Percentiles rank a stretch among this genome's conserved stretches.
Evolutionary conservation across 1,140 invertebrate species (phyloP).

Genomic region (Chironomus tepperi): DNA sequence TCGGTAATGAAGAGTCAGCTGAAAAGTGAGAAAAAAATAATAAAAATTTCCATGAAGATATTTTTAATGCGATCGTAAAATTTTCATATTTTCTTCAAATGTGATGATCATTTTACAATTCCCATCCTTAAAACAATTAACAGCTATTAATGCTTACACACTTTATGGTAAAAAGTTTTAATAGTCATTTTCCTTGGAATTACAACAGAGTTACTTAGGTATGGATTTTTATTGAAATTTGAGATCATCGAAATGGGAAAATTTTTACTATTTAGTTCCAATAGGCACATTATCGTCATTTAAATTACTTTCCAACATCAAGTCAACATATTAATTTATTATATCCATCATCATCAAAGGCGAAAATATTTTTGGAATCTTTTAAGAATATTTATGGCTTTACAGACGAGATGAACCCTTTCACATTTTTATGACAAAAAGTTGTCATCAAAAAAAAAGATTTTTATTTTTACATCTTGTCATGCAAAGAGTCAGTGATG

Average conservation of each 20-base stretch:
- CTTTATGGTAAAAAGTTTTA: background rate
- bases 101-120: background rate
- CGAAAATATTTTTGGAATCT: too few relatives aligned
- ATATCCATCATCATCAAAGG: constrained; percentile 1
- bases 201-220: background rate
- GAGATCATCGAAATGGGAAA: background rate
- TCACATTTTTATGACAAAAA: too few relatives aligned
- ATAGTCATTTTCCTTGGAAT: background rate
- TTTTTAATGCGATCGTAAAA: constrained; percentile 1
- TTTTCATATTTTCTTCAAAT: background rate
- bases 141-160: constrained; percentile 6
- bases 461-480: too few relatives aligned
- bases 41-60: background rate
- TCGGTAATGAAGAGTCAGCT: background rate
- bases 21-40: background rate
- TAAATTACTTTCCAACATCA: background rate
- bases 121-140: constrained; percentile 4
- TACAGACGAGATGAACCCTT: too few relatives aligned
- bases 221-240: background rate
- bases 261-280: background rate
- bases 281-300: background rate
- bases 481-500: too few relatives aligned
- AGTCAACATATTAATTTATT: background rate
- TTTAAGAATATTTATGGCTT: too few relatives aligned
- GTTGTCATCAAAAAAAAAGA: too few relatives aligned